These are phyloP conservation scores for Peromyscus maniculatus DNA, from an alignment of 2,113 vertebrate genomes.

Conservation along the genomic window DNA sequence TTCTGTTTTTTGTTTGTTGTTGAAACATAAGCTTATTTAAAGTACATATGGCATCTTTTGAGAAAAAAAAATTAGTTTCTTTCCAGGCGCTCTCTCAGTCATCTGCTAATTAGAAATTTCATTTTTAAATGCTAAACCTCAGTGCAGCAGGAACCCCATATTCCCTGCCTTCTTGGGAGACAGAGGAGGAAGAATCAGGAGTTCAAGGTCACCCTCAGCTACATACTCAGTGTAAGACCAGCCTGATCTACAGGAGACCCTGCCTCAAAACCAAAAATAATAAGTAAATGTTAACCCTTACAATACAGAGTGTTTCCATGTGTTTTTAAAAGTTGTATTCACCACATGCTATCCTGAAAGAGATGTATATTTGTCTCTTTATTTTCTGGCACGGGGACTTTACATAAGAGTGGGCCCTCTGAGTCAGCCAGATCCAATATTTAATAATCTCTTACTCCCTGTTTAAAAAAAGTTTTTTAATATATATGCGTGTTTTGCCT, in stretches of 20 bases:
- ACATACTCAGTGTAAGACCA: not conserved
- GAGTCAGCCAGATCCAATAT: conserved; percentile 87
- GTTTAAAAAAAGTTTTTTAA: not conserved
- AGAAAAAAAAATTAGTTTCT: conserved; percentile 74
- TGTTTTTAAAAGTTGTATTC: conserved; percentile 84
- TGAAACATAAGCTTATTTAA: conserved; percentile 86
- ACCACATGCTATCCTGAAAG: conserved; percentile 78
- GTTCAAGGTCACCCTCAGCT: not conserved
- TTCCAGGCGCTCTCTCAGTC: conserved; percentile 74
- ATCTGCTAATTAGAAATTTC: conserved; percentile 82
- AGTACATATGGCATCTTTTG: conserved; percentile 81
- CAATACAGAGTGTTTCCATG: conserved; percentile 72
- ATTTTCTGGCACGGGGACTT: conserved; percentile 81
- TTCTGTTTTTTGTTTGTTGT: conserved; percentile 85
- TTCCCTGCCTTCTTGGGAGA: not conserved
- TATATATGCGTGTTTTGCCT: not conserved
- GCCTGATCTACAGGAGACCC: not conserved
- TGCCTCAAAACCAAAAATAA: not conserved
- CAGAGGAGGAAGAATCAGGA: not conserved
- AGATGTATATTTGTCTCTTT: conserved; percentile 84
- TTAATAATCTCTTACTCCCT: not conserved
- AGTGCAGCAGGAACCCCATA: not conserved
- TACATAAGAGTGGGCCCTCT: conserved; percentile 83
- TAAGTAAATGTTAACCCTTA: conserved; percentile 62
- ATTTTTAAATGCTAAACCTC: conserved; percentile 78